phyloP scores from a whole-genome alignment of 1,140 invertebrate genomes.

The Zophobas atratus region DNA sequence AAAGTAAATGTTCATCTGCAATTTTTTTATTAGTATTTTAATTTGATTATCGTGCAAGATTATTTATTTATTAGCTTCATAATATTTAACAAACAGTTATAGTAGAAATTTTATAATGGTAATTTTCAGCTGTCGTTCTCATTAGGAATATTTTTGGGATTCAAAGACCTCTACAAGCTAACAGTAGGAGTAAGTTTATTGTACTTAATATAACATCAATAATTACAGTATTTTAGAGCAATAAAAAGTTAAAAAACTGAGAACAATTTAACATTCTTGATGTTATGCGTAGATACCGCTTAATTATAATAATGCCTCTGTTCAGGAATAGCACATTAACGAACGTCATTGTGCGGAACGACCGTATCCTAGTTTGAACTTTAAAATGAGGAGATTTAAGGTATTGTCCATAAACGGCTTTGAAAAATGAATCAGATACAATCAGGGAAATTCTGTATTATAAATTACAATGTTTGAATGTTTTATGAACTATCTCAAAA shows the following conservation, averaged over 20 bases:
- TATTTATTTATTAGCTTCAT: background rate
- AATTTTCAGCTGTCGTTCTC: slow-evolving; percentile 8
- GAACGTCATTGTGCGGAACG: slow-evolving; percentile 53
- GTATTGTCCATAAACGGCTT: slow-evolving; percentile 22
- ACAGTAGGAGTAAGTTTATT: slow-evolving; percentile 2
- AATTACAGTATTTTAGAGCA: slow-evolving; percentile 41
- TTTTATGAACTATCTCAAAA: slow-evolving; percentile 50
- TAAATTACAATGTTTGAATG: slow-evolving; percentile 54
- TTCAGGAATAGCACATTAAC: slow-evolving; percentile 56
- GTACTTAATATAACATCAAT: slow-evolving; percentile 32
- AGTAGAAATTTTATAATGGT: background rate
- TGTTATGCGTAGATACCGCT: slow-evolving; percentile 54
- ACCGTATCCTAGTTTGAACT: slow-evolving; percentile 18
- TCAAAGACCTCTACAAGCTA: background rate
- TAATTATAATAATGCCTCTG: slow-evolving; percentile 56
- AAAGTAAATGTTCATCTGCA: slow-evolving; percentile 10
- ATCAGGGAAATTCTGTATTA: slow-evolving; percentile 52
- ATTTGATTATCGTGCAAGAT: slow-evolving; percentile 9
- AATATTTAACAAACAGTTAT: background rate
- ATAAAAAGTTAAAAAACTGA: slow-evolving; percentile 50
- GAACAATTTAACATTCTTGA: slow-evolving; percentile 57
- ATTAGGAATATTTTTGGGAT: background rate
- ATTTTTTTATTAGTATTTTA: background rate
- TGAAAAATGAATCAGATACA: slow-evolving; percentile 50
- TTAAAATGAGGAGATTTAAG: slow-evolving; percentile 42